phyloP scores from a whole-genome alignment of 2,888 invertebrate genomes.

The Heliconius cydno region DNA sequence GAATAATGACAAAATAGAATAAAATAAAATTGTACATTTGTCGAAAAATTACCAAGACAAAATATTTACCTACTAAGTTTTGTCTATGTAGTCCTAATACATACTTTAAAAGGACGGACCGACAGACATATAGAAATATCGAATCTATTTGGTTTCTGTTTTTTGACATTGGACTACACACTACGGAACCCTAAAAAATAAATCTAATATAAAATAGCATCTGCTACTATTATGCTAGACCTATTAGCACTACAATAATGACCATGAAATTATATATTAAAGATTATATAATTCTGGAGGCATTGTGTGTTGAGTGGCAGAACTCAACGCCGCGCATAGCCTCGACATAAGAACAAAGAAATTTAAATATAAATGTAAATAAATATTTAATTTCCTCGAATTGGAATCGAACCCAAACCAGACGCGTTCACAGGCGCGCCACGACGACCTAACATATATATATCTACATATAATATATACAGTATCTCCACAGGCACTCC shows the following conservation, averaged over 20 bases:
- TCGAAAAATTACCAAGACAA: no score
- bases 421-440: no score
- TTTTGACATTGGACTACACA: background rate
- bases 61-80: background rate
- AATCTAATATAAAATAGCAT: background rate
- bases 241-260: background rate
- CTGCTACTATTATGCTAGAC: background rate
- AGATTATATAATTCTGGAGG: background rate
- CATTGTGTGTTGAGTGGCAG: no score
- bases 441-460: background rate
- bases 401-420: no score
- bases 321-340: no score
- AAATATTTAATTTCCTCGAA: no score
- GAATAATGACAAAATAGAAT: background rate
- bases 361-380: no score
- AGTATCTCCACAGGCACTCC: conserved; percentile 9
- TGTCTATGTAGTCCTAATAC: background rate
- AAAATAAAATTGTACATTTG: background rate
- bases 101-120: background rate
- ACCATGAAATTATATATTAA: background rate
- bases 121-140: background rate
- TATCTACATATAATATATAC: background rate
- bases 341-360: no score
- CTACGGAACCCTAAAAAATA: background rate
- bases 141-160: background rate